Conservation (phyloP, 2,888 invertebrate genomes). For the Pterostichus madidus region DNA sequence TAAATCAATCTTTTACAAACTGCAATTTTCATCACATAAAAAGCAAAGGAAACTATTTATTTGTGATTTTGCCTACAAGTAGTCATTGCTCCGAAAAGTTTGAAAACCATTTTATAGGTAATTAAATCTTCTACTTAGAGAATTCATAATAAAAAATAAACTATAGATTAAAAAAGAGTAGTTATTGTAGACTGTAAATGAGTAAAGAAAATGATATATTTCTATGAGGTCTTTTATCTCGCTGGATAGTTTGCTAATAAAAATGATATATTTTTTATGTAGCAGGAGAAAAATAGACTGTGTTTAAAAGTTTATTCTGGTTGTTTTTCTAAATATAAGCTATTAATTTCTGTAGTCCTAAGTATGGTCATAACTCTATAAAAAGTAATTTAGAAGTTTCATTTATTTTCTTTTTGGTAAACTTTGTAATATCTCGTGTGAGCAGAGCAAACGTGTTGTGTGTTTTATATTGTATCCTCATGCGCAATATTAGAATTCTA, state of each 20-base stretch:
- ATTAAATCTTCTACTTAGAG: too few species aligned
- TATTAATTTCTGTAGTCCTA: conserved; percentile 49
- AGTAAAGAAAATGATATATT: background rate
- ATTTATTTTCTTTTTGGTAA: conserved; percentile 53
- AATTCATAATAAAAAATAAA: too few species aligned
- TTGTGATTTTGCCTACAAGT: too few species aligned
- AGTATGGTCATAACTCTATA: conserved; percentile 49
- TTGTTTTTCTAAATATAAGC: conserved; percentile 52
- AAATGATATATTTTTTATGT: conserved; percentile 38
- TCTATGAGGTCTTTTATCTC: background rate
- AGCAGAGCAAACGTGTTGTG: conserved; percentile 49
- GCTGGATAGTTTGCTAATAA: conserved; percentile 13
- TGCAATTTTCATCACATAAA: too few species aligned
- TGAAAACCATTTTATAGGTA: too few species aligned
- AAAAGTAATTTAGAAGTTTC: conserved; percentile 60
- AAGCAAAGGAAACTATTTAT: too few species aligned
- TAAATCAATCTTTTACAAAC: too few species aligned
- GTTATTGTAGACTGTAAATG: too few species aligned
- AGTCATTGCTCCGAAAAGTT: too few species aligned
- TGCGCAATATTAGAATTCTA: conserved; percentile 49
- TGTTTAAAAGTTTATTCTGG: conserved; percentile 34
- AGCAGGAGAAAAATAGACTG: conserved; percentile 17
- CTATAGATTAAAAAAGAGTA: too few species aligned
- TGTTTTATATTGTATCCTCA: conserved; percentile 25
- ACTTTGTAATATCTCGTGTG: conserved; percentile 55